These are phyloP conservation scores for Spongia lamella DNA, from an alignment of 37 sponge, comb jelly and placozoan species.

Conservation along the genomic window DNA sequence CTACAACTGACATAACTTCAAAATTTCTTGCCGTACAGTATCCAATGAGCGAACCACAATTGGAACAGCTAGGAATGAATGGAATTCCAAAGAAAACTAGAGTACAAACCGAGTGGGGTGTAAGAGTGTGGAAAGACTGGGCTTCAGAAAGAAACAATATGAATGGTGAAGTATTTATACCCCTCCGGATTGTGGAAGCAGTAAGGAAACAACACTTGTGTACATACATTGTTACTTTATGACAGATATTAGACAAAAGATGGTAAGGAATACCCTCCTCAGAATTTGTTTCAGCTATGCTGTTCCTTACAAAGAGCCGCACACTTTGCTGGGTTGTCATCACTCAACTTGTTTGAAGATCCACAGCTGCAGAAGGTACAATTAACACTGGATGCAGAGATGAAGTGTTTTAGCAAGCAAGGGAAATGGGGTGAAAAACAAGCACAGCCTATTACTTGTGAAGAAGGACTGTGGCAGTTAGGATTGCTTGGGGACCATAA, in stretches of 20 bases:
- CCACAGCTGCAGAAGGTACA: background rate
- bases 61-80: no score
- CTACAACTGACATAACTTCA: no score
- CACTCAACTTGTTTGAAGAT: conserved; percentile 12
- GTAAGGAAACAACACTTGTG: no score
- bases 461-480: conserved; percentile 21
- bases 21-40: no score
- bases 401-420: conserved; percentile 9
- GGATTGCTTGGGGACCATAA: conserved; percentile 16
- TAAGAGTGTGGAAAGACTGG: no score
- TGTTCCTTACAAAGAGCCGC: background rate
- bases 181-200: no score
- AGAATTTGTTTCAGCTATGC: conserved; percentile 3
- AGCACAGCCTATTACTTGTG: conserved; percentile 16
- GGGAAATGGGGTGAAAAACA: conserved; percentile 6
- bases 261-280: conserved; percentile 9
- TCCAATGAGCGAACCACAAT: no score
- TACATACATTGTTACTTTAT: no score
- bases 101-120: no score
- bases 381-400: conserved; percentile 10
- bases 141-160: no score
- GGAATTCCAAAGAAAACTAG: no score
- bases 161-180: no score
- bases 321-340: background rate
- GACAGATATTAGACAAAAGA: background rate